A percentile compares a stretch with the other conserved stretches of the same genome.
Conservation (phyloP, 2,113 vertebrate genomes). For the Columba livia region DNA sequence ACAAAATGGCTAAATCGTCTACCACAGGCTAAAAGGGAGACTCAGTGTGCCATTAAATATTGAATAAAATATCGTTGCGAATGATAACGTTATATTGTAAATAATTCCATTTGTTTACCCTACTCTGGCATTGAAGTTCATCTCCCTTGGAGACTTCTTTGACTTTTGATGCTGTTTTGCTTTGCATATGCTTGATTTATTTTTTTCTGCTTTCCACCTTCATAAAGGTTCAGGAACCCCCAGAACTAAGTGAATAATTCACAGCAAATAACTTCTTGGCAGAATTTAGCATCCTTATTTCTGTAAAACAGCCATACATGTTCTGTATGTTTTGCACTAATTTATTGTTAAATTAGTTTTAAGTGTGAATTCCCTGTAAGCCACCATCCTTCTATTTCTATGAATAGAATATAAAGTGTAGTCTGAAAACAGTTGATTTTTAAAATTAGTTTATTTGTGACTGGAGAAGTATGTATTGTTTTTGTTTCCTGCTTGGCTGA, state of each 20-base stretch:
- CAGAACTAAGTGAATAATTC: conserved; percentile 21
- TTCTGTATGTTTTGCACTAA: background rate
- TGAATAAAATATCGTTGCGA: conserved; percentile 55
- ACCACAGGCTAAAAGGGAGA: background rate
- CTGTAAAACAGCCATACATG: background rate
- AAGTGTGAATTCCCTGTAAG: background rate
- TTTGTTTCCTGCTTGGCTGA: conserved; percentile 28
- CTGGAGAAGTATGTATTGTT: background rate
- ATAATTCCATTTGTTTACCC: conserved; percentile 65
- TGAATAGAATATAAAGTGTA: background rate
- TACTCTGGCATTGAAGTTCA: conserved; percentile 38
- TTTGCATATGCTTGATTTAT: conserved; percentile 23
- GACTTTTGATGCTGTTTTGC: conserved; percentile 58
- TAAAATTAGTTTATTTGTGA: background rate
- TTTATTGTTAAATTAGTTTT: conserved; percentile 27
- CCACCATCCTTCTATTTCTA: conserved; percentile 10
- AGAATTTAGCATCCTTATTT: conserved; percentile 2
- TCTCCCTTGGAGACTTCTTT: conserved; percentile 49
- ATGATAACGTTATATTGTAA: conserved; percentile 47
- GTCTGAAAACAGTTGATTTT: background rate
- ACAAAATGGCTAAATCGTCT: background rate
- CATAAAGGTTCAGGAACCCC: background rate
- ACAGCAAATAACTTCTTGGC: background rate
- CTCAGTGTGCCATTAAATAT: conserved; percentile 46
- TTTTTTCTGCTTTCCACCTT: background rate